These are phyloP conservation scores for Unio delphinus DNA, from an alignment of 2,888 invertebrate species.

Conservation along the genomic window DNA sequence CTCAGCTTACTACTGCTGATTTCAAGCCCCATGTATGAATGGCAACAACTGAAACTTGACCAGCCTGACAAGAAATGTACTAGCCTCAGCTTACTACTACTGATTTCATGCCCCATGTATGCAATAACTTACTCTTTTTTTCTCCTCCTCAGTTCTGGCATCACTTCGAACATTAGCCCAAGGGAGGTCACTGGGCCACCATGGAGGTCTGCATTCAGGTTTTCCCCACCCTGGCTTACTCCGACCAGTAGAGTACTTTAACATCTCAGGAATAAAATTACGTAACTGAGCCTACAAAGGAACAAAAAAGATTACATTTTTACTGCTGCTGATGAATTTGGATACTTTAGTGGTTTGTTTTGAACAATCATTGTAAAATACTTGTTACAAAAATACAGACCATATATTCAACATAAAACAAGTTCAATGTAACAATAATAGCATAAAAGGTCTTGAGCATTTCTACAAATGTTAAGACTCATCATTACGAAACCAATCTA, in stretches of 20 bases:
- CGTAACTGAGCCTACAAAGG: conserved; percentile 83
- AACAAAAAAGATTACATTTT: neutral
- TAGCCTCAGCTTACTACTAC: neutral
- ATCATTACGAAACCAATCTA: no score
- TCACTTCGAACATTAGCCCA: conserved; percentile 99
- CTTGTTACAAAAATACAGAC: no score
- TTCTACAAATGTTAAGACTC: no score
- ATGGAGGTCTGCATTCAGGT: conserved; percentile 93
- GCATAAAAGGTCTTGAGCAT: no score
- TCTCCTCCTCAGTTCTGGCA: conserved; percentile 94
- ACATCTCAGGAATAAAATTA: conserved; percentile 97
- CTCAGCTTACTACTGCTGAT: neutral
- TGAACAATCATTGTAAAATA: neutral
- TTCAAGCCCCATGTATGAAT: neutral
- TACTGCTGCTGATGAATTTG: neutral
- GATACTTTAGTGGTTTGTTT: neutral
- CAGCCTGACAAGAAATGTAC: neutral
- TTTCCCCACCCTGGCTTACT: conserved; percentile 99
- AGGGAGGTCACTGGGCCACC: conserved; percentile 98
- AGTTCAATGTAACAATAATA: no score
- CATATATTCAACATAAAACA: no score
- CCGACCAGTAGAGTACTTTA: conserved; percentile 94
- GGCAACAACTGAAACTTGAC: neutral
- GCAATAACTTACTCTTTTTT: conserved; percentile 84
- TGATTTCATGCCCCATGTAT: neutral